These are phyloP conservation scores for Hypena proboscidalis DNA, from an alignment of 2,888 invertebrate genomes.

Conservation along the genomic window DNA sequence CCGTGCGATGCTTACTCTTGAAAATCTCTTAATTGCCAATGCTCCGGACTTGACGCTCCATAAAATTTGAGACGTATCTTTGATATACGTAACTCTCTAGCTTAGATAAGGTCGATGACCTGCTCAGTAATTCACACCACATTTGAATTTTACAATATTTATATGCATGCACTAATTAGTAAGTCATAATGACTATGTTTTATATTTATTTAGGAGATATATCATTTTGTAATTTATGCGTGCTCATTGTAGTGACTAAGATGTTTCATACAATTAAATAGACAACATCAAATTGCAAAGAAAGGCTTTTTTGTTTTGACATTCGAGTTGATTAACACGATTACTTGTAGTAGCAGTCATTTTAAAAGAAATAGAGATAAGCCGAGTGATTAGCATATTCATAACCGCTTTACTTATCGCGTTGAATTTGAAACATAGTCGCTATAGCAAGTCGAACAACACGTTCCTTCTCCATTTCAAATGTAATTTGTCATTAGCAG, in stretches of 20 bases:
- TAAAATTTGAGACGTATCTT: slow-evolving; percentile 75
- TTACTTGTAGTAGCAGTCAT: background rate
- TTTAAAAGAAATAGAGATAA: background rate
- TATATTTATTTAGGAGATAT: slow-evolving; percentile 9
- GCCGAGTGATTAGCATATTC: background rate
- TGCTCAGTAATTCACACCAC: slow-evolving; percentile 33
- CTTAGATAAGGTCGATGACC: slow-evolving; percentile 65
- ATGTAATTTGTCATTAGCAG: background rate
- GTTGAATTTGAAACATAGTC: background rate
- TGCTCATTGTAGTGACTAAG: background rate
- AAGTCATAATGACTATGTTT: slow-evolving; percentile 9
- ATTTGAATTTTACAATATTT: slow-evolving; percentile 38
- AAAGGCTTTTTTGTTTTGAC: no score
- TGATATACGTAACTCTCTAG: slow-evolving; percentile 60
- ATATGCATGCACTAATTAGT: slow-evolving; percentile 18
- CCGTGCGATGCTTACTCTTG: slow-evolving; percentile 65
- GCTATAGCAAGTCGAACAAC: no score
- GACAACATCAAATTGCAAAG: no score
- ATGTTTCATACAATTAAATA: no score
- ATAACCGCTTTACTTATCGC: background rate
- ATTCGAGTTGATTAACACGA: no score
- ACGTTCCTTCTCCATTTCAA: background rate
- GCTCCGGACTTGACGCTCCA: slow-evolving; percentile 73
- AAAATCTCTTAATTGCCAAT: slow-evolving; percentile 72
- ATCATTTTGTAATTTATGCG: slow-evolving; percentile 2